A percentile compares a stretch with the other conserved stretches of the same genome.
Conservation (phyloP, 2,888 invertebrate genomes). For the Apamea monoglypha region DNA sequence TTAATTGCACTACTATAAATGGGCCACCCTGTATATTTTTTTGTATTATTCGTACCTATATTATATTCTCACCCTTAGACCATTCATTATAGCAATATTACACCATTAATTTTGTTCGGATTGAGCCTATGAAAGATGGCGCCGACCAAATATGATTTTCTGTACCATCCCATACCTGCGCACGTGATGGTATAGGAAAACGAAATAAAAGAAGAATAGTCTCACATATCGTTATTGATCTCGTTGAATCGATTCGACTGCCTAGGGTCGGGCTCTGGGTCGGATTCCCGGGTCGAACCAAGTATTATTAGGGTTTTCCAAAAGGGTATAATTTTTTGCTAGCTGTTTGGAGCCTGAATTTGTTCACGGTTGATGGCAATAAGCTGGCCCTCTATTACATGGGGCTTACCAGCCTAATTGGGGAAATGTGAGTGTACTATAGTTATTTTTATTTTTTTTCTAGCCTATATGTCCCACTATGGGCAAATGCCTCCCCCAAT, state of each 20-base stretch:
- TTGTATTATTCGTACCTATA: too few species aligned
- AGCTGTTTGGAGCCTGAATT: not conserved
- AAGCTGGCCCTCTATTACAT: not conserved
- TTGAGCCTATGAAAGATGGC: not conserved
- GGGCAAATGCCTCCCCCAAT: too few species aligned
- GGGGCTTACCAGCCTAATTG: not conserved
- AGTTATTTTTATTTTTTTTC: too few species aligned
- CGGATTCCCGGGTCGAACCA: not conserved
- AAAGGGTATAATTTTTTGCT: not conserved
- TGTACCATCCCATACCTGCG: not conserved
- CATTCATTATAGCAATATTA: not conserved
- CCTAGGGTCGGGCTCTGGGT: not conserved
- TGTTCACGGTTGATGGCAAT: not conserved
- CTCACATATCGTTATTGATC: slow-evolving; percentile 19
- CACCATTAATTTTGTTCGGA: too few species aligned
- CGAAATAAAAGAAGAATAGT: not conserved
- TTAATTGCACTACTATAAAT: too few species aligned
- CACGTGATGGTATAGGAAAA: not conserved
- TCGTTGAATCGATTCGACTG: not conserved
- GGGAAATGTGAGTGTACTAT: not conserved
- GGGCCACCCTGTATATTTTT: too few species aligned
- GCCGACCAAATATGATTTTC: not conserved
- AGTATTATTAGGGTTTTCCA: not conserved
- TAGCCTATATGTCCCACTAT: too few species aligned
- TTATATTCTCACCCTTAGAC: not conserved